These are phyloP conservation scores for Tipula lateralis DNA, from an alignment of 2,888 invertebrate genomes.

Conservation along the genomic window DNA sequence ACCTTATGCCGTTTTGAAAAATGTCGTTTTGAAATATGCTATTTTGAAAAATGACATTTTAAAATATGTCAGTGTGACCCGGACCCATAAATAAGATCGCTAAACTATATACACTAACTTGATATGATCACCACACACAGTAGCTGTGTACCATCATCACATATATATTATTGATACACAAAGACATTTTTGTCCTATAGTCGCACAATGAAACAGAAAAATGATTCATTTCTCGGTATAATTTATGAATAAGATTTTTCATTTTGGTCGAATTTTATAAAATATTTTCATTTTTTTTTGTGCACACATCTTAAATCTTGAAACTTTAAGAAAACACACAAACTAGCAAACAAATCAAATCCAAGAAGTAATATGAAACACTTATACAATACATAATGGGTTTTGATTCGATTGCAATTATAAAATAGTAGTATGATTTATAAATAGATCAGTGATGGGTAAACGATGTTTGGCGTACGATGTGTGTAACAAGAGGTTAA, in stretches of 20 bases:
- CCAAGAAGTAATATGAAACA: not conserved
- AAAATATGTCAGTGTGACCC: no score
- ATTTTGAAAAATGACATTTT: no score
- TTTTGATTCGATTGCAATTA: not conserved
- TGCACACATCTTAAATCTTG: not conserved
- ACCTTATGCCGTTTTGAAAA: no score
- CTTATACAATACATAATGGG: not conserved
- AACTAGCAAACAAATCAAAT: no score
- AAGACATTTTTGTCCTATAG: not conserved
- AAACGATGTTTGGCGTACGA: not conserved
- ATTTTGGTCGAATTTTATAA: not conserved
- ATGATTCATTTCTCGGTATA: not conserved
- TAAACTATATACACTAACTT: not conserved
- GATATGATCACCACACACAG: conserved; percentile 3
- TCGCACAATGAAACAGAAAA: not conserved
- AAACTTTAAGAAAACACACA: not conserved
- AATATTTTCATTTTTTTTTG: not conserved
- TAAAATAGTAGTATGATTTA: not conserved
- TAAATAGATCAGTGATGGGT: not conserved
- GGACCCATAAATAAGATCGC: no score
- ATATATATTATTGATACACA: not conserved
- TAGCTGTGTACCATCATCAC: no score
- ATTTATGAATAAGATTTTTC: not conserved
- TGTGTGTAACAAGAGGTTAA: no score
- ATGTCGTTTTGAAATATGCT: no score